These are phyloP conservation scores for Papilio protenor DNA, from an alignment of 2,888 invertebrate genomes.

Conservation along the genomic window DNA sequence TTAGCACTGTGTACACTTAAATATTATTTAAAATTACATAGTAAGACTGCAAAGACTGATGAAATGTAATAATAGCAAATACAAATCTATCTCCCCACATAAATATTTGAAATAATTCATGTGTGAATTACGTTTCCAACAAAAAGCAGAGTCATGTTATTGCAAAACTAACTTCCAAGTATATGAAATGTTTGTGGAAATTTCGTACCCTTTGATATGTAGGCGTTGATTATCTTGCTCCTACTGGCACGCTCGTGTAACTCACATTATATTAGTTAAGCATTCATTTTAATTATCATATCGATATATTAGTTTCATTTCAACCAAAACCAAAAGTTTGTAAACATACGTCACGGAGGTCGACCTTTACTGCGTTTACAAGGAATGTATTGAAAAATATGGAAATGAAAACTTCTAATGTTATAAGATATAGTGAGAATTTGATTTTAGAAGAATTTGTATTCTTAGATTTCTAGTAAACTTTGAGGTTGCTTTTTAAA, in stretches of 20 bases:
- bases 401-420: too few species aligned
- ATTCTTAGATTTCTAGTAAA: too few species aligned
- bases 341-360: background rate
- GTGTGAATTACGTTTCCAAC: constrained; percentile 6
- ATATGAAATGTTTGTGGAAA: constrained; percentile 26
- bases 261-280: background rate
- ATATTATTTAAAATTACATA: background rate
- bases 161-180: constrained; percentile 21
- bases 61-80: background rate
- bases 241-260: background rate
- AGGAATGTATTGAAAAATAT: too few species aligned
- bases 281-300: background rate
- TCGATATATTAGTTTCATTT: background rate
- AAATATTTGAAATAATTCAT: background rate
- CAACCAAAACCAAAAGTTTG: background rate
- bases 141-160: constrained; percentile 24
- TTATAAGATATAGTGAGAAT: too few species aligned
- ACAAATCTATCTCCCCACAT: background rate
- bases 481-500: too few species aligned
- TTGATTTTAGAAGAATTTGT: too few species aligned
- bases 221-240: constrained; percentile 17
- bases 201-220: constrained; percentile 27
- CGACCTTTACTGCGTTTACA: too few species aligned
- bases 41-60: background rate
- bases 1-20: background rate